Evolutionary conservation across 2,113 vertebrate species (phyloP).

Genomic region (Peucedramus taeniatus): DNA sequence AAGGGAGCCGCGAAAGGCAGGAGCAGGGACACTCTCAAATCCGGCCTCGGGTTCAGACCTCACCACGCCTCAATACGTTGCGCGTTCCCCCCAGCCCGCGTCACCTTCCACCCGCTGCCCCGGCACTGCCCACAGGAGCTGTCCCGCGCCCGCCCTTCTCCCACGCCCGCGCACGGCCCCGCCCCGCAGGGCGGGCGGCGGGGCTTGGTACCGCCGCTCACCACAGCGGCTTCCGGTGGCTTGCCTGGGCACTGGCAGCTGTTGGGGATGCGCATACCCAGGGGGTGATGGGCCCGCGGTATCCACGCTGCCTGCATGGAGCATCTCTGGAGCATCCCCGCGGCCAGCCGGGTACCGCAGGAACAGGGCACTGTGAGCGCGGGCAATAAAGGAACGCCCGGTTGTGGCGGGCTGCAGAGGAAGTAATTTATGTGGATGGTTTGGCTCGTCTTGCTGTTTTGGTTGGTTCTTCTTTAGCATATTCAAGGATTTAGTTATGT

Average conservation of each 20-base stretch:
- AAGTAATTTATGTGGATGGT: rapidly evolving
- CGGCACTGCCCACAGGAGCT: neutral
- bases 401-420: neutral
- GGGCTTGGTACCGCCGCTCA: neutral
- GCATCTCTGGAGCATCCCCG: neutral
- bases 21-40: neutral
- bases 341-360: neutral
- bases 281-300: rapidly evolving
- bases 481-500: neutral
- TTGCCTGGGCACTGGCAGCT: rapidly evolving
- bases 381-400: neutral
- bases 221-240: rapidly evolving
- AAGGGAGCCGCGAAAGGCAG: too few relatives aligned
- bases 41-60: neutral
- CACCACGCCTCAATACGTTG: neutral
- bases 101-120: neutral
- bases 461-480: neutral
- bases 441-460: neutral
- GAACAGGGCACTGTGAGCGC: neutral
- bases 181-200: neutral
- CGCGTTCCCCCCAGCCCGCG: rapidly evolving
- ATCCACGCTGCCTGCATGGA: rapidly evolving
- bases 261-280: rapidly evolving
- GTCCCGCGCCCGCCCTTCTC: neutral
- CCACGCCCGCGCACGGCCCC: neutral